phyloP scores from a whole-genome alignment of 2,113 vertebrate species.

The Paradoxurus hermaphroditus region DNA sequence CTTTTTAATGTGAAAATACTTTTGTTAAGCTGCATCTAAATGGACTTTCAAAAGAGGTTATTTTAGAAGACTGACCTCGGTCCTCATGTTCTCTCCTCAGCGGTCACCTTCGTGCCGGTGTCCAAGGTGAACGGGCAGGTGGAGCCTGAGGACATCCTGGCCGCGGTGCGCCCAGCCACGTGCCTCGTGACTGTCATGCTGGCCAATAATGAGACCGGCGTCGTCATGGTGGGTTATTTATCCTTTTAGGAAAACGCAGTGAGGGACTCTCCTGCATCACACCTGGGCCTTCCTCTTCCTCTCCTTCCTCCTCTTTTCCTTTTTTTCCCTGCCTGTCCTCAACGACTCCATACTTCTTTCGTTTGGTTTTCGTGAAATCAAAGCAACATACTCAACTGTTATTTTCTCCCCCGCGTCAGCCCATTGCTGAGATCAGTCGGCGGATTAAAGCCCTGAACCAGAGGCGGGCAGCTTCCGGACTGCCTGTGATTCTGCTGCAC shows the following conservation, averaged over 20 bases:
- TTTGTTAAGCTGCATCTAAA: neutral
- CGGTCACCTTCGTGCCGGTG: conserved; percentile 90
- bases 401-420: conserved; percentile 78
- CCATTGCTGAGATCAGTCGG: conserved; percentile 88
- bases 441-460: conserved; percentile 83
- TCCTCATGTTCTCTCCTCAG: conserved; percentile 77
- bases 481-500: conserved; percentile 89
- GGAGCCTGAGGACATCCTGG: conserved; percentile 90
- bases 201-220: conserved; percentile 97
- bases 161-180: conserved; percentile 88
- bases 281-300: neutral
- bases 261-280: neutral
- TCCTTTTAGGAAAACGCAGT: neutral
- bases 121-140: conserved; percentile 86
- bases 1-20: neutral
- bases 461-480: neutral
- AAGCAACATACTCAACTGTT: accelerated
- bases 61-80: neutral
- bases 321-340: accelerated
- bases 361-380: accelerated
- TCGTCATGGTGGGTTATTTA: conserved; percentile 90
- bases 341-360: accelerated
- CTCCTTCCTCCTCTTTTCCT: neutral
- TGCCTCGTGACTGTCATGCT: conserved; percentile 96
- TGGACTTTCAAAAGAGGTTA: accelerated